Base-by-base conservation (phyloP, 1,140 invertebrate species). In the Acromyrmex heyeri region DNA sequence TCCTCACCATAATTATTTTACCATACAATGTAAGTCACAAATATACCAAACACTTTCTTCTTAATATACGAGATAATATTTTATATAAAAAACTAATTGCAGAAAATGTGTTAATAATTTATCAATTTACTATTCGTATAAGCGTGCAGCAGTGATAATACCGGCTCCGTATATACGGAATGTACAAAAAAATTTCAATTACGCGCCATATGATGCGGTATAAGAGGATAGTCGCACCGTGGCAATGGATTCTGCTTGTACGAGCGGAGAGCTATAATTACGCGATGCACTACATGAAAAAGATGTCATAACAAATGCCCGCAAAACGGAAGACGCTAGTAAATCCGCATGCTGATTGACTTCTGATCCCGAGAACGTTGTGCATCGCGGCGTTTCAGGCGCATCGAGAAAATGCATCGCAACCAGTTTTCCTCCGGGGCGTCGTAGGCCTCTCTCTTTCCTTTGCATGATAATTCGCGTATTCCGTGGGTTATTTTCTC, bases 241-340 rank as follows among this genome's bases (percentile, higher is more conserved):
- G 18, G 16, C 44, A 27, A 53, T 65, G n/a, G 65, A 65, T 53
- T 55, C 24, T 62, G 7, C 27, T 55, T 55, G 48, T 48, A 21
- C 27, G 44, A 16, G 21, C 3, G 27, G 44, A 64, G 76, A 50
- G 27, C 8, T 79, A 38, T 38, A 57, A 81, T 81, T 34, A 57
- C 21, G 30, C 62, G 12, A 67, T 67, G 38, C 59, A n/a, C 64
- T 7, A 38, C n/a, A 12, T 24, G 34, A 57, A 55, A 70, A 44
- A 81, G 16, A 81, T 81, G 64, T 67, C 44, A n/a, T 27, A 70
- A 81, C 50, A 81, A 81, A 70, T 70, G 21, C 10, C 53, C 50
- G 34, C 14, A 30, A 81, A 81, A 81, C 34, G 50, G 30, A 55
- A 69, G 50, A 69, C n/a, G 48, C 18, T 44, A 24, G 65, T 53